Evolutionary conservation across 92 coral and sea anemone species (phyloP).

Genomic region (Heliopora coerulea): DNA sequence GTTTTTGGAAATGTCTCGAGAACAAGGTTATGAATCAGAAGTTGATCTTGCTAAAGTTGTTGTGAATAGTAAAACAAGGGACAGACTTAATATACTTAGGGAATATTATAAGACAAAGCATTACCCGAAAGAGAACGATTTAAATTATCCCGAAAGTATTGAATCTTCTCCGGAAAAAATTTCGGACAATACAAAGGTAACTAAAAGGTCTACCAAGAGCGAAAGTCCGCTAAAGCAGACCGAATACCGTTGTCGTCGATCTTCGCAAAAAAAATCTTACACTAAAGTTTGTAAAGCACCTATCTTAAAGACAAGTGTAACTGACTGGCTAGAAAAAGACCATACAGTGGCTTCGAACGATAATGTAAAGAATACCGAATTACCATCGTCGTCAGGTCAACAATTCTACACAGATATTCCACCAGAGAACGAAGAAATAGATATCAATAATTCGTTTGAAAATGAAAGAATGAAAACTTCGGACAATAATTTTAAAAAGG

Average conservation of each 20-base stretch:
- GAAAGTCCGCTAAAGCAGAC: background rate
- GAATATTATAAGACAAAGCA: slow-evolving; percentile 52
- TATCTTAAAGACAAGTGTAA: slow-evolving; percentile 1
- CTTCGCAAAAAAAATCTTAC: slow-evolving; percentile 11
- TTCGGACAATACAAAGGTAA: background rate
- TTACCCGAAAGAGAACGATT: slow-evolving; percentile 21
- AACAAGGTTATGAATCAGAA: slow-evolving; percentile 64
- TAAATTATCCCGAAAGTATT: background rate
- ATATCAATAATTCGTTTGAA: too few relatives aligned
- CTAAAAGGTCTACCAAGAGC: background rate
- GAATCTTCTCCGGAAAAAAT: slow-evolving; percentile 9
- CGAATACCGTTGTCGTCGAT: background rate
- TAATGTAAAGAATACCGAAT: background rate
- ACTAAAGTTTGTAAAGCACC: slow-evolving; percentile 7
- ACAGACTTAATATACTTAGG: slow-evolving; percentile 55
- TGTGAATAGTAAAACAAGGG: slow-evolving; percentile 28
- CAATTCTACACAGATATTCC: too few relatives aligned
- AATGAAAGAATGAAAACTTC: background rate
- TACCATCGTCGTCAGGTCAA: background rate
- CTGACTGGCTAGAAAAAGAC: slow-evolving; percentile 1
- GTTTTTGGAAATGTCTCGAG: slow-evolving; percentile 59
- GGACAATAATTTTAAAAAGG: background rate
- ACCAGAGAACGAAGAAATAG: too few relatives aligned
- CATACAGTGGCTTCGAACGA: background rate
- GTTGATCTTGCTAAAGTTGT: slow-evolving; percentile 65